Evolutionary conservation across 2,113 vertebrate species (phyloP).

Genomic region (Pseudorhombus dupliciocellatus): DNA sequence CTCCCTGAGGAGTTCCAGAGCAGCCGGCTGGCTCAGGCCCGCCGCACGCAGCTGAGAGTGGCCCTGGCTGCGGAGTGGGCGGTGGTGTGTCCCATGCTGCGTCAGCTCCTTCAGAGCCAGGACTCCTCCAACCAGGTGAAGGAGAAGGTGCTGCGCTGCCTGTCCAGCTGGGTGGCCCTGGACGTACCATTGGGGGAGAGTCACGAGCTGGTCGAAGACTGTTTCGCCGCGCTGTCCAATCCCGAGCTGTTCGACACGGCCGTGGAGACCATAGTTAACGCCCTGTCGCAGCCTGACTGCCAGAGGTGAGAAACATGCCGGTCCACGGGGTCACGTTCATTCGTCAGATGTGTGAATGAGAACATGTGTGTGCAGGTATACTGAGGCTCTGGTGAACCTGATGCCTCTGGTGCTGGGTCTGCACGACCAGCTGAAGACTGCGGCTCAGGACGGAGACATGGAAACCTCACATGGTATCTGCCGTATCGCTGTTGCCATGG

Average conservation of each 20-base stretch:
- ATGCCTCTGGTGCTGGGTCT: slow-evolving; percentile 91
- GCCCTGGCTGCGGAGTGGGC: slow-evolving; percentile 88
- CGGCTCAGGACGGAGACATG: slow-evolving; percentile 92
- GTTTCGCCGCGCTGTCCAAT: slow-evolving; percentile 87
- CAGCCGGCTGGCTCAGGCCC: slow-evolving; percentile 87
- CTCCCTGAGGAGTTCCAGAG: slow-evolving; percentile 97
- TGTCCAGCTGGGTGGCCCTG: slow-evolving; percentile 94
- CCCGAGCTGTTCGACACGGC: slow-evolving; percentile 93
- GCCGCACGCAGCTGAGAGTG: slow-evolving; percentile 87
- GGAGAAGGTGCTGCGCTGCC: slow-evolving; percentile 90
- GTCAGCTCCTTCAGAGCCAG: slow-evolving; percentile 90
- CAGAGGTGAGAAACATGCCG: slow-evolving; percentile 86
- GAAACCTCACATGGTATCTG: slow-evolving; percentile 97
- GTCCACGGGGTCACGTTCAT: neutral
- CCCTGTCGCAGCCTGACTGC: slow-evolving; percentile 93
- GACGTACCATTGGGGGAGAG: slow-evolving; percentile 90
- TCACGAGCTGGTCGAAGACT: slow-evolving; percentile 89
- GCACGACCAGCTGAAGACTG: slow-evolving; percentile 90
- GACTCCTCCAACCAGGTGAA: slow-evolving; percentile 83
- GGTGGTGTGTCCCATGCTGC: slow-evolving; percentile 89
- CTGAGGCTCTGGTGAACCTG: slow-evolving; percentile 89
- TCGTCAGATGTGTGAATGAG: slow-evolving; percentile 1
- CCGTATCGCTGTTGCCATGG: slow-evolving; percentile 92
- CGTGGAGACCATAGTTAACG: slow-evolving; percentile 93
- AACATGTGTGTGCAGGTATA: slow-evolving; percentile 81